phyloP scores from a whole-genome alignment of 2,888 invertebrate genomes.

The Papilio elwesi region DNA sequence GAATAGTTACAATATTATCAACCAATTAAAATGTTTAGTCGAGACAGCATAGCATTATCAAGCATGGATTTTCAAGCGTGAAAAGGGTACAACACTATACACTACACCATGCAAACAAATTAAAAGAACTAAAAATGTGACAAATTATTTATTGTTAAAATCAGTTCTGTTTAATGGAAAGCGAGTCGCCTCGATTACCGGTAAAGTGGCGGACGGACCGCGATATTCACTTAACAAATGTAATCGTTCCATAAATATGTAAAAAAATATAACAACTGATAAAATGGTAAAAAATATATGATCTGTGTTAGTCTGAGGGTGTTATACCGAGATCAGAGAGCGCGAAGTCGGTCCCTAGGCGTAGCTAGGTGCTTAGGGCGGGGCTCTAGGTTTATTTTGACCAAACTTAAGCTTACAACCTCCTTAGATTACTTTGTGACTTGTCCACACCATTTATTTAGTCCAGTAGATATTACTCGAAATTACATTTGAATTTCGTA shows the following conservation, averaged over 20 bases:
- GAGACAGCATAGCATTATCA: slow-evolving; percentile 75
- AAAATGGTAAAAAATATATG: slow-evolving; percentile 74
- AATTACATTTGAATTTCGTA: too few relatives aligned
- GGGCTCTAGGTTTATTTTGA: neutral
- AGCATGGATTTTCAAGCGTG: slow-evolving; percentile 72
- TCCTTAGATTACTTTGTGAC: neutral
- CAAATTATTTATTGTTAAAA: slow-evolving; percentile 82
- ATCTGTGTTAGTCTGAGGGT: slow-evolving; percentile 76
- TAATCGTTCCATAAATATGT: slow-evolving; percentile 64
- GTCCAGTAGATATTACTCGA: neutral
- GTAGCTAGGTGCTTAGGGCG: slow-evolving; percentile 35
- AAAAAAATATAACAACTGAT: slow-evolving; percentile 64
- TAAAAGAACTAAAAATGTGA: slow-evolving; percentile 76
- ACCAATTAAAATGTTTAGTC: slow-evolving; percentile 54
- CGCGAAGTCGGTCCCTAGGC: slow-evolving; percentile 53
- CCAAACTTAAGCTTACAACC: slow-evolving; percentile 4
- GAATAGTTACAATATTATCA: slow-evolving; percentile 16
- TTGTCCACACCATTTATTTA: slow-evolving; percentile 40
- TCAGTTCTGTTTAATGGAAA: slow-evolving; percentile 80
- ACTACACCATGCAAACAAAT: slow-evolving; percentile 68
- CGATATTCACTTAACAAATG: slow-evolving; percentile 68
- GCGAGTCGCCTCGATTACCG: slow-evolving; percentile 75
- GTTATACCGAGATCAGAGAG: slow-evolving; percentile 83
- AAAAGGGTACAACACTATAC: slow-evolving; percentile 52
- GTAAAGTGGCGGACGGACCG: slow-evolving; percentile 60